Conservation (phyloP, 1,140 invertebrate species). For the Spodoptera frugiperda region DNA sequence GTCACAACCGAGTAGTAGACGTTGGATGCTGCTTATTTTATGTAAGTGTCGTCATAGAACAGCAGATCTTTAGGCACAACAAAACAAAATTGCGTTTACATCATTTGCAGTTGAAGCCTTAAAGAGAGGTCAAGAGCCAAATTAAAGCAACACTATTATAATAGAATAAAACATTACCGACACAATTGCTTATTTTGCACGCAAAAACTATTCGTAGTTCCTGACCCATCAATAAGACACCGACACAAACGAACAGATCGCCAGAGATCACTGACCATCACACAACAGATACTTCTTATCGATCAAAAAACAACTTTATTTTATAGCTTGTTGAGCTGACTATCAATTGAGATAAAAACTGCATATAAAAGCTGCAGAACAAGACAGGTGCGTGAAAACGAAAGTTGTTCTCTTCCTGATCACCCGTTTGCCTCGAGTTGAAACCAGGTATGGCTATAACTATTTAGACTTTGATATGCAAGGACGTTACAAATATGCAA, state of each 20-base stretch:
- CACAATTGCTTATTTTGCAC: not conserved
- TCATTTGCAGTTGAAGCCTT: not conserved
- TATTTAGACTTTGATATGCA: slow-evolving; percentile 65
- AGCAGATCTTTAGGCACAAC: not conserved
- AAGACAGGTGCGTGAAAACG: slow-evolving; percentile 84
- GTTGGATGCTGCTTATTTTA: not conserved
- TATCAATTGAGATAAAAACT: slow-evolving; percentile 54
- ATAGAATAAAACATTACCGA: not conserved
- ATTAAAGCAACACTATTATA: not conserved
- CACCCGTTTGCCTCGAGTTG: slow-evolving; percentile 72
- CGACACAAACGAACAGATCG: slow-evolving; percentile 10
- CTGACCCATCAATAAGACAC: slow-evolving; percentile 2
- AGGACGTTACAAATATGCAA: slow-evolving; percentile 61
- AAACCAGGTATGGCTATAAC: slow-evolving; percentile 58
- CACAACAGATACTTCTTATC: not conserved
- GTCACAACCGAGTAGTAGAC: not conserved
- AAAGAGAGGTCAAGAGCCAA: not conserved
- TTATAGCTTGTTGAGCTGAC: slow-evolving; percentile 52
- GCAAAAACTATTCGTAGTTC: not conserved
- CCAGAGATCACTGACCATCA: slow-evolving; percentile 43
- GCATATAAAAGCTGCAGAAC: slow-evolving; percentile 69
- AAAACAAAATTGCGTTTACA: slow-evolving; percentile 12
- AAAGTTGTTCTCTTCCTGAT: slow-evolving; percentile 85
- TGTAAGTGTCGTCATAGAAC: not conserved
- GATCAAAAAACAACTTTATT: slow-evolving; percentile 55